Percentiles rank a stretch among this genome's conserved stretches.
These are phyloP conservation scores for Diplodus sargus DNA, from an alignment of 2,797 vertebrate species.

Conservation along the genomic window DNA sequence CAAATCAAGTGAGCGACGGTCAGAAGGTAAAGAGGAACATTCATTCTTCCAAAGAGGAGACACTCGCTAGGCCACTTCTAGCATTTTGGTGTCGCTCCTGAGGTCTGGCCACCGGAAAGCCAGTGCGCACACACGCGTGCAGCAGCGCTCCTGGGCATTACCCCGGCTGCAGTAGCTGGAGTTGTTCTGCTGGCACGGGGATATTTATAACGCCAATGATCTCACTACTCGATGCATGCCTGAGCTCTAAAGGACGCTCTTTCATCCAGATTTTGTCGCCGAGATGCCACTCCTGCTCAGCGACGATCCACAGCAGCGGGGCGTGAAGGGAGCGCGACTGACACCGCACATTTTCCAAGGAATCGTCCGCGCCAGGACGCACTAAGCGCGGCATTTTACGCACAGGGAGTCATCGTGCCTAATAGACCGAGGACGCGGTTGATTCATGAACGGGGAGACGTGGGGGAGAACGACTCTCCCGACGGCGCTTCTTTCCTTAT, in stretches of 20 bases:
- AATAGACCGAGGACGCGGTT: conserved; percentile 24
- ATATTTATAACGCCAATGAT: conserved; percentile 96
- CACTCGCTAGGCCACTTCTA: conserved; percentile 64
- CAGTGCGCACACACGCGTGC: conserved; percentile 66
- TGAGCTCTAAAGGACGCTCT: conserved; percentile 80
- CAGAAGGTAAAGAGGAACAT: conserved; percentile 84
- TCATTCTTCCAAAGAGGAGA: conserved; percentile 88
- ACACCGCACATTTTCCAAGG: conserved; percentile 50
- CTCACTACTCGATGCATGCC: conserved; percentile 88
- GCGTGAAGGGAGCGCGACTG: conserved; percentile 59
- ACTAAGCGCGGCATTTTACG: conserved; percentile 76
- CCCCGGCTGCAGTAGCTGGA: conserved; percentile 78
- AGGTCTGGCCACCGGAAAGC: conserved; percentile 58
- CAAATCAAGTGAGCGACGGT: conserved; percentile 85
- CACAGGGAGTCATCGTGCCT: conserved; percentile 65
- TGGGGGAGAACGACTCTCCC: neutral
- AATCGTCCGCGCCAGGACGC: conserved; percentile 68
- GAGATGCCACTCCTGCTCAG: conserved; percentile 75
- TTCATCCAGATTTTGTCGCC: conserved; percentile 66
- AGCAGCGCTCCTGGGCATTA: conserved; percentile 82
- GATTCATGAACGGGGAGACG: conserved; percentile 19
- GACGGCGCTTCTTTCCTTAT: neutral
- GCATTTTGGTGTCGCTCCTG: conserved; percentile 71
- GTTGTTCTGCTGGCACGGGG: conserved; percentile 81
- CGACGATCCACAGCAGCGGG: conserved; percentile 62